Percentiles rank a stretch among this genome's conserved stretches.
Evolutionary conservation across 2,113 vertebrate genomes (phyloP).

Genomic region (Falco punctatus): DNA sequence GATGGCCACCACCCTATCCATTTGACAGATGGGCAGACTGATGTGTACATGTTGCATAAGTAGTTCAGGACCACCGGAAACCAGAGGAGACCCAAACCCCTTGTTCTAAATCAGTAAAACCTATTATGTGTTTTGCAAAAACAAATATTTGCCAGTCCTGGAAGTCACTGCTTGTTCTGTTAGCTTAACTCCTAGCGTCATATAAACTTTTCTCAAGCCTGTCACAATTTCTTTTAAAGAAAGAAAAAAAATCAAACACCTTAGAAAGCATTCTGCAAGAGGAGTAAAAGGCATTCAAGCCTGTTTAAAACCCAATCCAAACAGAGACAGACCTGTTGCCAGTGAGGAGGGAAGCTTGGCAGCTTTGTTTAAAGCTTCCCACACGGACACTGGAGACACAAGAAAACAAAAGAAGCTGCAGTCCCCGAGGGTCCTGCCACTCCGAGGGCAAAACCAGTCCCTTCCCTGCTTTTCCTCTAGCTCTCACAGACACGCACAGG

Average conservation of each 20-base stretch:
- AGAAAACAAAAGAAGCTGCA: slow-evolving; percentile 50
- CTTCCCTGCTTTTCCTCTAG: slow-evolving; percentile 16
- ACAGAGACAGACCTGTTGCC: slow-evolving; percentile 37
- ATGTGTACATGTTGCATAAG: not conserved
- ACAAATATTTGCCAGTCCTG: not conserved
- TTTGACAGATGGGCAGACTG: not conserved
- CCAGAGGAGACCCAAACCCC: not conserved
- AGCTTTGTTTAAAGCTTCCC: slow-evolving; percentile 49
- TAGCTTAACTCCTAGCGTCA: not conserved
- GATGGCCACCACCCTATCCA: not conserved
- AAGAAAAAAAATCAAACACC: not conserved
- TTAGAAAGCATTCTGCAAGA: not conserved
- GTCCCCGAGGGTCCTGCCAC: slow-evolving; percentile 13
- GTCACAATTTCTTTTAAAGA: not conserved
- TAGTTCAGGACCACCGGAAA: not conserved
- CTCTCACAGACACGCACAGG: not conserved
- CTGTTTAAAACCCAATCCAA: not conserved
- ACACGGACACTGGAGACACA: not conserved
- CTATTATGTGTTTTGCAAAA: not conserved
- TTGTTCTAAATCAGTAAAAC: not conserved
- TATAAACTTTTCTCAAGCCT: not conserved
- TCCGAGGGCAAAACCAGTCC: slow-evolving; percentile 13
- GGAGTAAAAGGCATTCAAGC: not conserved
- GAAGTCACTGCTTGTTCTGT: not conserved
- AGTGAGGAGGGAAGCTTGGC: slow-evolving; percentile 44